Evolutionary conservation across 1,140 invertebrate genomes (phyloP), one percentile per base, ranked within the genome.

Genomic region (Oscheius sp.): DNA sequence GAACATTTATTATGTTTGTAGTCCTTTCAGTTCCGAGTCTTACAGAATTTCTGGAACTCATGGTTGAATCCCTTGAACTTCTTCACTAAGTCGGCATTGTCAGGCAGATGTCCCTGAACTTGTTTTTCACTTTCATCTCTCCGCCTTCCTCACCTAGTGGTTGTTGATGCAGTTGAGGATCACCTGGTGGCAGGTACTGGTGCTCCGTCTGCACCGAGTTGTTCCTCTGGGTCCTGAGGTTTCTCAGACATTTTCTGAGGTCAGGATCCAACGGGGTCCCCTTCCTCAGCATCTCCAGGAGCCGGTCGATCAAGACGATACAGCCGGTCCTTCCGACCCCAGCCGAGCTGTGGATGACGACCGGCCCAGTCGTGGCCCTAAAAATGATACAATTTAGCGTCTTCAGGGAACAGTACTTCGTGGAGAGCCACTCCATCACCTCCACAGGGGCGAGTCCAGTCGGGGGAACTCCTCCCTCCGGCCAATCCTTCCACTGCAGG

Each of bases 321-420:
- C 63, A 71, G 0, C 94, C 95, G 87, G 95, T 97, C 79, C 95
- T 88, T 58, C 95, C 95, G 80, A 98, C 97, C 18, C 95, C 95
- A 65, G 95, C 94, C 18, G 55, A 61, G 28, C 68, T 62, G 31
- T 70, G 68, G 36, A 70, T 42, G 23, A 70, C 68, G 26, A 70
- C 38, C 0, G 82, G 92, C 94, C 85, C 94, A 97, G 85, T 97
- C 94, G 36, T 97, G 92, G 46, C 97, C 89, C n/a, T n/a, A n/a
- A n/a, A n/a, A n/a, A n/a, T n/a, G n/a, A n/a, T n/a, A n/a, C n/a
- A n/a, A n/a, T n/a, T n/a, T n/a, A n/a, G n/a, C n/a, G n/a, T n/a
- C n/a, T n/a, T n/a, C n/a, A n/a, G n/a, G n/a, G n/a, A n/a, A n/a
- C 80, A 97, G n/a, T n/a, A n/a, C 49, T 55, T 55, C 15, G 4